These are phyloP conservation scores for Acipenser transmontanus DNA, from an alignment of 2,797 vertebrate genomes.

Conservation along the genomic window DNA sequence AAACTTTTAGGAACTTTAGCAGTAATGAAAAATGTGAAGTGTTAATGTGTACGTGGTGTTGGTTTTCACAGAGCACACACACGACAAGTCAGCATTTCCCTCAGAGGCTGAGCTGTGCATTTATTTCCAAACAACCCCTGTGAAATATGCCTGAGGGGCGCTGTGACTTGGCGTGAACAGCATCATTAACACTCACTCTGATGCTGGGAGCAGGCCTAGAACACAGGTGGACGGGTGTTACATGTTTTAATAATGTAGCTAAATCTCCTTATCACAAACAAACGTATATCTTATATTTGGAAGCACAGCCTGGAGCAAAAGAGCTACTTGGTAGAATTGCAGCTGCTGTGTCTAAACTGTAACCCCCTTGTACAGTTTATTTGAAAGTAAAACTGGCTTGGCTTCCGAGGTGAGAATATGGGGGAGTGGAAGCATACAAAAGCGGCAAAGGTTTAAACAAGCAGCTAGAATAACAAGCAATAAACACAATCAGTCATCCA, in stretches of 20 bases:
- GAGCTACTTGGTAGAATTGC: neutral
- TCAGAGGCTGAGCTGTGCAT: neutral
- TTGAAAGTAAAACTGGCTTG: too few relatives aligned
- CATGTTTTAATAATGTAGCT: conserved; percentile 1
- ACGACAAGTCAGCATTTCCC: neutral
- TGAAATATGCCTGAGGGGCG: neutral
- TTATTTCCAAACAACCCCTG: neutral
- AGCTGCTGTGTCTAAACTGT: too few relatives aligned
- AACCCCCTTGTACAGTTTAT: too few relatives aligned
- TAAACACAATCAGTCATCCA: too few relatives aligned
- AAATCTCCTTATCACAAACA: neutral
- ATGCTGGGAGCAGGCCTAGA: neutral
- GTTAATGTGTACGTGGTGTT: too few relatives aligned
- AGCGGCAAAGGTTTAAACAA: too few relatives aligned
- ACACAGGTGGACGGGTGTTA: neutral
- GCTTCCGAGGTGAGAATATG: too few relatives aligned
- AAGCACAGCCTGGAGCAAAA: neutral
- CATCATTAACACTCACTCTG: neutral
- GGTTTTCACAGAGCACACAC: neutral
- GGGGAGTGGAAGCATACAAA: too few relatives aligned
- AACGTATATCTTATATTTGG: neutral
- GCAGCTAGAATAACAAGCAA: too few relatives aligned
- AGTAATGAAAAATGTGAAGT: too few relatives aligned
- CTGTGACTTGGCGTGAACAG: neutral
- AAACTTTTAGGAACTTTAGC: too few relatives aligned